Base-by-base conservation (phyloP, 2,113 vertebrate genomes). In the Gasterosteus nipponicus region DNA sequence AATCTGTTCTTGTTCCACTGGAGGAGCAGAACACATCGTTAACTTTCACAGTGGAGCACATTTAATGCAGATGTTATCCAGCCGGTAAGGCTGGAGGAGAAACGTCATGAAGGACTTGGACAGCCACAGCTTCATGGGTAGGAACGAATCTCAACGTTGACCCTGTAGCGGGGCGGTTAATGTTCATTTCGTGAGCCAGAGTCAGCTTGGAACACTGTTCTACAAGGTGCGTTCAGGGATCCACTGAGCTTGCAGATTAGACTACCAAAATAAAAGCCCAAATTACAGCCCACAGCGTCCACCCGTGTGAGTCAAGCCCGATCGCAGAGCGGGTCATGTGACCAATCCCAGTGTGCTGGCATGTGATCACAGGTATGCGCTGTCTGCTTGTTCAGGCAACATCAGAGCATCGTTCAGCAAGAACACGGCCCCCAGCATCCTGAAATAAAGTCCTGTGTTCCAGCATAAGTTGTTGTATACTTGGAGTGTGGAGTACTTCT, bases 1-100 rank as follows among this genome's bases (percentile, higher is more conserved):
- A 2, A 95, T 97, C 80, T 94, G 95, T 47, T 98, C 96, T 76
- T 98, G 96, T 61, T 99, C 95, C 72, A 96, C 97, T 99, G 75
- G 44, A 77, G 19, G 80, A 64, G 53, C 58, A 75, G 47, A 46
- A 69, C 14, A 75, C 16, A 19, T 18, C 14, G 10, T 61, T 15
- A 31, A 22, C 2, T 66, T 65, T 1, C 11, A 46, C 4, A 38
- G 22, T 19, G 8, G 22, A 49, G 31, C 39, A 8, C 15, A 56
- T 15, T 7, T 7, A 18, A n/a, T 35, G n/a, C 12, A 38, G 3
- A 60, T 3, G 33, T 35, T 38, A 38, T 38, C 5, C 35, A 38
- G 35, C 35, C 7, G 41, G 41, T 42, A 3, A 44, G 33, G 18
- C 11, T 2, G 19, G 18, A 38, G 33, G 33, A 33, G 33, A 33